Percentiles rank a stretch among this genome's conserved stretches.
Conservation (phyloP, 2,113 vertebrate genomes). For the Corvus moneduloides region DNA sequence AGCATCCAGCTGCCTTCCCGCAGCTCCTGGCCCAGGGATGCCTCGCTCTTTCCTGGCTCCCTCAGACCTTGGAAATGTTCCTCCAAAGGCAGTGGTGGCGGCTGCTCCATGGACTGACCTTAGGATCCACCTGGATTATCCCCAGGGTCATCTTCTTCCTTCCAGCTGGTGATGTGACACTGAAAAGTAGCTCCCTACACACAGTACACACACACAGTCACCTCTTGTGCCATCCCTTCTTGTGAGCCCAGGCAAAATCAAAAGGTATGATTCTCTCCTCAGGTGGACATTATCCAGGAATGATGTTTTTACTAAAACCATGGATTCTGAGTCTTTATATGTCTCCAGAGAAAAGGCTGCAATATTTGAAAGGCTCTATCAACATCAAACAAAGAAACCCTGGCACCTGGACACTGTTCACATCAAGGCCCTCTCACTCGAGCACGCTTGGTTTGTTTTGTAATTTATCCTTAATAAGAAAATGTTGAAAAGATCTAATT, state of each 20-base stretch:
- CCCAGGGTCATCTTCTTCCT: not conserved
- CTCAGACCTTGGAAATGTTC: rapidly evolving
- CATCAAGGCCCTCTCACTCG: not conserved
- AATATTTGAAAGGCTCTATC: not conserved
- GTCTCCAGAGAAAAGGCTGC: not conserved
- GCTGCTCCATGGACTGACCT: not conserved
- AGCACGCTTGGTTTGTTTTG: not conserved
- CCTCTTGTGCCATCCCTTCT: not conserved
- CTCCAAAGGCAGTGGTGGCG: not conserved
- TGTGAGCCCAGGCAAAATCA: not conserved
- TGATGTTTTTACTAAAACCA: rapidly evolving
- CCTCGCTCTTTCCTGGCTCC: not conserved
- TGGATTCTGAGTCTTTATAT: not conserved
- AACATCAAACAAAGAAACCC: not conserved
- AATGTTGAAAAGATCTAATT: not conserved
- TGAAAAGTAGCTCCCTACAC: not conserved
- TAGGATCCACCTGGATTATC: not conserved
- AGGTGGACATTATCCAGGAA: not conserved
- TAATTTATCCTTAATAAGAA: not conserved
- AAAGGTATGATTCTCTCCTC: not conserved
- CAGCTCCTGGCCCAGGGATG: not conserved
- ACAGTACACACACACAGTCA: rapidly evolving
- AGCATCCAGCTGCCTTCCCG: not conserved
- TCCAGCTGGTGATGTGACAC: not conserved
- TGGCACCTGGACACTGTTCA: not conserved